These are phyloP conservation scores for Cyprinodon brontotheroides DNA, from an alignment of 2,113 vertebrate genomes.

Conservation along the genomic window DNA sequence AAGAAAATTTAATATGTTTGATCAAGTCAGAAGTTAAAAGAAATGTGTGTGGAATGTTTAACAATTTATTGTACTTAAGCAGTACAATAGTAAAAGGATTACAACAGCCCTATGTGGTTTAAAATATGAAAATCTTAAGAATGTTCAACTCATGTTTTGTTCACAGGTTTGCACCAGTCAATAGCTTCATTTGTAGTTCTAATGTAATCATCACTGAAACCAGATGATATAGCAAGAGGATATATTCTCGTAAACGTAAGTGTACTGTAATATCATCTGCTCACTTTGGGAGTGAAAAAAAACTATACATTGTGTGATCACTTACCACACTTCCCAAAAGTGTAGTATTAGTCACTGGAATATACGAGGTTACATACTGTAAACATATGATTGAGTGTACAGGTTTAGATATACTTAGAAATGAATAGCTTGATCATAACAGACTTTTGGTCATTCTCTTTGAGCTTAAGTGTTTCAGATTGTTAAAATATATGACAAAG, in stretches of 20 bases:
- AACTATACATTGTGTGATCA: slow-evolving; percentile 16
- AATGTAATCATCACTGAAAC: slow-evolving; percentile 34
- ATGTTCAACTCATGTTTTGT: too few relatives aligned
- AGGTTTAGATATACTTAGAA: slow-evolving; percentile 2
- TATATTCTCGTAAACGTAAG: slow-evolving; percentile 51
- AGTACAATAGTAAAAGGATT: neutral
- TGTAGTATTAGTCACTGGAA: slow-evolving; percentile 45
- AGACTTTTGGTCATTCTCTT: slow-evolving; percentile 1
- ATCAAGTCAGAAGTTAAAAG: neutral
- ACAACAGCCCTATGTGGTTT: neutral
- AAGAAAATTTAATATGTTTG: neutral
- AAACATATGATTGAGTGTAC: slow-evolving; percentile 5
- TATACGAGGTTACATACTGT: slow-evolving; percentile 23
- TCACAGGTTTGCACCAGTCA: slow-evolving; percentile 34
- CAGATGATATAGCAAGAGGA: slow-evolving; percentile 18
- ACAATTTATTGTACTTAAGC: neutral
- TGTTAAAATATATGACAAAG: slow-evolving; percentile 19
- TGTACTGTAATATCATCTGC: neutral
- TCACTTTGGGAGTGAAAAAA: slow-evolving; percentile 22
- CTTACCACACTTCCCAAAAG: slow-evolving; percentile 53
- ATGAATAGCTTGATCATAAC: slow-evolving; percentile 10
- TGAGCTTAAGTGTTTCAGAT: slow-evolving; percentile 7
- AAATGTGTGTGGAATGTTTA: neutral
- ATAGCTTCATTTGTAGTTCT: slow-evolving; percentile 1
- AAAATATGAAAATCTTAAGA: neutral